A percentile compares a stretch with the other conserved stretches of the same genome.
phyloP scores from a whole-genome alignment of 2,888 invertebrate species.

The Nephrotoma appendiculata region DNA sequence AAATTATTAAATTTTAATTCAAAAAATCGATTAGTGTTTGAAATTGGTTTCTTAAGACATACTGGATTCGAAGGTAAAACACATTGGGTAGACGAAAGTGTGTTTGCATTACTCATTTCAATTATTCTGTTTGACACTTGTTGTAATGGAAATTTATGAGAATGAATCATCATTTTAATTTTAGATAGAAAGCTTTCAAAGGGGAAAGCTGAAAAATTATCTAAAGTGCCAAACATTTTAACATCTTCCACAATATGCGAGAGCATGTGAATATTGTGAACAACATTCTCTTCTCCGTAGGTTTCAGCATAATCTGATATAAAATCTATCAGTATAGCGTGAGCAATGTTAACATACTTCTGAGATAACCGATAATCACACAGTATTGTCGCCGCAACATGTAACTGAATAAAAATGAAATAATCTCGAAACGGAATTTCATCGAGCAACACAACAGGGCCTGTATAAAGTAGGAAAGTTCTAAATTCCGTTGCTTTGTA shows the following conservation, averaged over 20 bases:
- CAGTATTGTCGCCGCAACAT: no score
- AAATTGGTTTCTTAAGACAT: not conserved
- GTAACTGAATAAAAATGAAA: no score
- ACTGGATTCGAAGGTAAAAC: not conserved
- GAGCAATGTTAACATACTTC: not conserved
- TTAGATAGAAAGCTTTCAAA: not conserved
- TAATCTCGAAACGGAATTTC: no score
- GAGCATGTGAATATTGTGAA: no score
- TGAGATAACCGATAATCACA: no score
- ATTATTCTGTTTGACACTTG: not conserved
- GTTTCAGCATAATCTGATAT: not conserved
- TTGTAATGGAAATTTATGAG: not conserved
- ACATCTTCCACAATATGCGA: not conserved
- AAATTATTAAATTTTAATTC: not conserved
- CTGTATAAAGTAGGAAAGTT: no score
- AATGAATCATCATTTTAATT: not conserved
- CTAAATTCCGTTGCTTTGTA: no score
- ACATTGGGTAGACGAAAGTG: not conserved
- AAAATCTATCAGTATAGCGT: not conserved
- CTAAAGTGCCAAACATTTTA: not conserved
- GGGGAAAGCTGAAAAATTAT: not conserved
- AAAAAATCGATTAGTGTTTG: not conserved
- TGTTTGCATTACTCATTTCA: not conserved
- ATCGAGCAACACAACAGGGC: no score
- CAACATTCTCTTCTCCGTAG: not conserved